phyloP scores from a whole-genome alignment of 2,888 invertebrate species.

The Pristionchus maxplancki region DNA sequence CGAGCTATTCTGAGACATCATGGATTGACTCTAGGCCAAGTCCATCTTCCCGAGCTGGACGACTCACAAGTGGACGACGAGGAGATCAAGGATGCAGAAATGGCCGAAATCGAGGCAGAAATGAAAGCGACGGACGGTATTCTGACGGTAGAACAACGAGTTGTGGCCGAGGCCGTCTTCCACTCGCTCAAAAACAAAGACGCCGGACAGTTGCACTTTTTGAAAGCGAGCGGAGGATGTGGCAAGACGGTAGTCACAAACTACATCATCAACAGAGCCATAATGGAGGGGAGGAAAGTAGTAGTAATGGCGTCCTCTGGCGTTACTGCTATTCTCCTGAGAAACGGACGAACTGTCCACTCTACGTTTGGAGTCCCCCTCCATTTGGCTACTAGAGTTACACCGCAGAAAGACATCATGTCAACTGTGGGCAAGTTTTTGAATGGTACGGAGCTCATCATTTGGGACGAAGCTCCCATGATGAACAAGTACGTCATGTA shows the following conservation, averaged over 20 bases:
- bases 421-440: background rate
- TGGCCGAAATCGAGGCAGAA: background rate
- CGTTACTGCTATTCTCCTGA: slow-evolving; percentile 50
- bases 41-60: slow-evolving; percentile 4
- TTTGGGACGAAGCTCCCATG: slow-evolving; percentile 48
- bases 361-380: slow-evolving; percentile 1
- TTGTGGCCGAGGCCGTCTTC: background rate
- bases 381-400: background rate
- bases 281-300: slow-evolving; percentile 5
- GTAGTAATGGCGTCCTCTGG: slow-evolving; percentile 48
- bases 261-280: slow-evolving; percentile 13
- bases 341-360: slow-evolving; percentile 44
- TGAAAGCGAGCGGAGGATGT: slow-evolving; percentile 51
- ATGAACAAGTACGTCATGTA: slow-evolving; percentile 18
- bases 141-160: background rate
- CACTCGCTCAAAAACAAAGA: background rate
- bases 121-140: background rate
- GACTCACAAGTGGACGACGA: background rate
- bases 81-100: background rate
- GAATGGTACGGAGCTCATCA: background rate
- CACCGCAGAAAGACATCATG: background rate
- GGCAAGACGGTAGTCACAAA: slow-evolving; percentile 51
- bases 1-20: slow-evolving; percentile 13
- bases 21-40: background rate
- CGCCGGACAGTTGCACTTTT: background rate